Evolutionary conservation across 1,140 invertebrate species (phyloP), one percentile per base, ranked within the genome.

Genomic region (Aphelenchoides fujianensis): DNA sequence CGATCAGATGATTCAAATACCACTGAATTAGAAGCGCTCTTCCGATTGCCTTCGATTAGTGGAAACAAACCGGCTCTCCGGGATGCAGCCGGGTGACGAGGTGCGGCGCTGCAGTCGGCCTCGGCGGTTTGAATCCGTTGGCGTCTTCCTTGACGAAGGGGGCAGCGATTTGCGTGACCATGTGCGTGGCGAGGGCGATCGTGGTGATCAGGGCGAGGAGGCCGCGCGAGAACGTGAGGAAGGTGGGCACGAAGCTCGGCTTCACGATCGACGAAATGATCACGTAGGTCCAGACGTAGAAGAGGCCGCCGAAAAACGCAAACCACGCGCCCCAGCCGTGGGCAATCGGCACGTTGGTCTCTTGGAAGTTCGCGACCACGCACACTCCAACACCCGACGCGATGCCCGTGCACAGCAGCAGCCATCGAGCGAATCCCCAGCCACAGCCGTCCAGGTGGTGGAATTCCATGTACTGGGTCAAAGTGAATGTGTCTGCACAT

Each of bases 321-420:
- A 69, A 1, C 61, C 63, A 70, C 16, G 67, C 67, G n/a, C 61
- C 63, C 23, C 5, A 59, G 2, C 67, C 67, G 67, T 69, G 67
- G 23, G 67, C 67, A 12, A 69, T 12, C 9, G 67, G 67, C 1
- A 69, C 67, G 2, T 12, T 69, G 16, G 19, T 69, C 28, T 70
- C 63, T 5, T 69, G 67, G 34, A 69, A 69, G 62, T 69, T 69
- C 9, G 67, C 67, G 27, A 69, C 67, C 16, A 69, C 68, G n/a
- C 16, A 23, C 0, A 69, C 16, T 0, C 67, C 67, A 2, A 69
- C n/a, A 16, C 66, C 57, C 1, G 16, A n/a, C 12, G 30, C 30
- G 12, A 69, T 28, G 1, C 66, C 67, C 16, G 32, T 1, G 62
- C 16, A 9, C 64, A 70, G 7, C 61, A 69, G 16, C 12, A 69